These are phyloP conservation scores for Hypanus sabinus DNA, from an alignment of 2,113 vertebrate species.

Conservation along the genomic window DNA sequence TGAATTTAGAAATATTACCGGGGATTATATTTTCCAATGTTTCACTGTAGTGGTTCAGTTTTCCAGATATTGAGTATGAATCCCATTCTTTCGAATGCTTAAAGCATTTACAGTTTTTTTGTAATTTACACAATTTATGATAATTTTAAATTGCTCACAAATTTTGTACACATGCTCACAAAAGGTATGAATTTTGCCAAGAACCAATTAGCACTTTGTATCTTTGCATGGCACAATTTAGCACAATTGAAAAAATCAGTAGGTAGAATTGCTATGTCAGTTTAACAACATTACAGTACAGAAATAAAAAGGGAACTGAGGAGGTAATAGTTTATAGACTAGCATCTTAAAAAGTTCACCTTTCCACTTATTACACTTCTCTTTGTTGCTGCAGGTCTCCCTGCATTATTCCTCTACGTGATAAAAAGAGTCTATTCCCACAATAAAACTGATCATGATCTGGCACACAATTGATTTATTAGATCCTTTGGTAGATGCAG, in stretches of 20 bases:
- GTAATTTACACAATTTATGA: too few relatives aligned
- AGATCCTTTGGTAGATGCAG: background rate
- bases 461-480: background rate
- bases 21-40: too few relatives aligned
- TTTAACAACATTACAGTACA: background rate
- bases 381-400: background rate
- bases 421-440: background rate
- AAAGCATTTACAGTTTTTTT: too few relatives aligned
- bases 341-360: background rate
- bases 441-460: background rate
- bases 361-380: background rate
- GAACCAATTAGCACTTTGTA: background rate
- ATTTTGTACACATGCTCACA: background rate
- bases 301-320: background rate
- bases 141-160: background rate
- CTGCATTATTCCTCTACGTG: background rate
- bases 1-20: too few relatives aligned
- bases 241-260: background rate
- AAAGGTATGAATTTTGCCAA: background rate
- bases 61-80: too few relatives aligned
- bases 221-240: too few relatives aligned
- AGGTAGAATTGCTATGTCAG: background rate
- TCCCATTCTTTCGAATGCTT: too few relatives aligned
- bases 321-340: background rate
- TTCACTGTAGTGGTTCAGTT: too few relatives aligned